Conservation (phyloP, 2,797 vertebrate species). For the Choloepus didactylus region DNA sequence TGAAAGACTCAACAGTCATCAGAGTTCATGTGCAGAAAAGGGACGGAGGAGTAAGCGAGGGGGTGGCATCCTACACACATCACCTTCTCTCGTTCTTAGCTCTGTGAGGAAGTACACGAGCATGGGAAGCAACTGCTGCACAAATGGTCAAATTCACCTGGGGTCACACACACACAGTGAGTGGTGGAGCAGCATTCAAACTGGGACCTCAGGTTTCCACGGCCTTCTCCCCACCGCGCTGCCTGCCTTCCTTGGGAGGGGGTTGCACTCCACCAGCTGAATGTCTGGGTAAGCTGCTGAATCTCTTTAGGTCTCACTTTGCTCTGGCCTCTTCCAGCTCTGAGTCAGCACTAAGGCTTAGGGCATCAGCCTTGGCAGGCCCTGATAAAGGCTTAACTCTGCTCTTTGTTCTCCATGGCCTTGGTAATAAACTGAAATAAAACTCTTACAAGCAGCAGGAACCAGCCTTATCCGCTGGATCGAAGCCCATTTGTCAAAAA, state of each 20-base stretch:
- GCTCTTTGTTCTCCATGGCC: constrained; percentile 52
- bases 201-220: not conserved
- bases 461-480: constrained; percentile 60
- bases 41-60: not conserved
- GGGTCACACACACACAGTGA: not conserved
- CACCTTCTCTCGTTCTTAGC: not conserved
- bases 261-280: not conserved
- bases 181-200: not conserved
- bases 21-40: not conserved
- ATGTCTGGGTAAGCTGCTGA: not conserved
- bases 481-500: constrained; percentile 59
- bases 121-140: not conserved
- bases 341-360: not conserved
- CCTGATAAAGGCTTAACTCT: constrained; percentile 56
- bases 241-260: not conserved
- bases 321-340: not conserved
- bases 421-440: constrained; percentile 48
- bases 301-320: not conserved
- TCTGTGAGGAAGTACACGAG: not conserved
- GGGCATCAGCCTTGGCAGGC: constrained; percentile 4
- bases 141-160: not conserved
- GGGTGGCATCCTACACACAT: not conserved
- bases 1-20: not conserved
- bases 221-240: not conserved
- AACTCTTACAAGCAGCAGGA: constrained; percentile 39